Conservation (phyloP, 2,113 vertebrate genomes). For the Heterotilapia buettikoferi region DNA sequence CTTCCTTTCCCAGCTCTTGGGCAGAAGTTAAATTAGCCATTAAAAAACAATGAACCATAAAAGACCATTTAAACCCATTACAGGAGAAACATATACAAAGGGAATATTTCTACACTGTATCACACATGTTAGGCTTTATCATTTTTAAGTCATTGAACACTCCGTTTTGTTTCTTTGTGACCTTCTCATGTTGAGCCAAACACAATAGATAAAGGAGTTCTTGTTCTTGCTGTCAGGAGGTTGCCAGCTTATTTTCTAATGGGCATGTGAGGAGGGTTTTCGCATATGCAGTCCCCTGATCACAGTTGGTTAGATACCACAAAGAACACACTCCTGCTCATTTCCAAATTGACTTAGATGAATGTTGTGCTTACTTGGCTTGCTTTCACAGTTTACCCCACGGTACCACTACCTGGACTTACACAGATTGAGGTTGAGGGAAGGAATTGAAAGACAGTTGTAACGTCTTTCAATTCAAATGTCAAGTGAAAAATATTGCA, state of each 20-base stretch:
- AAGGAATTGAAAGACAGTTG: neutral
- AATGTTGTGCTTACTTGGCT: neutral
- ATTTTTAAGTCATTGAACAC: neutral
- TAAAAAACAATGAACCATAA: neutral
- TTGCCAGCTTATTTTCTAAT: neutral
- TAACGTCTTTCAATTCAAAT: too few relatives aligned
- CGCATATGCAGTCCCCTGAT: neutral
- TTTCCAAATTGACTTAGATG: neutral
- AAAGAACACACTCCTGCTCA: neutral
- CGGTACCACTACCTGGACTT: neutral
- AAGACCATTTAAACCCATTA: neutral
- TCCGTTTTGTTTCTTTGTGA: neutral
- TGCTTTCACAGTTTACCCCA: neutral
- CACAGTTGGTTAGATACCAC: neutral
- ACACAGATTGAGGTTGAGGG: neutral
- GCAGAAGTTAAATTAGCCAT: neutral
- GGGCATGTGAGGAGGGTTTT: neutral
- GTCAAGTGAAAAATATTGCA: neutral
- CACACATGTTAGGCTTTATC: neutral
- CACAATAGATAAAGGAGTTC: neutral
- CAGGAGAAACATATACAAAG: neutral
- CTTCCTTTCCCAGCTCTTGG: neutral
- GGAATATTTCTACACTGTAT: neutral
- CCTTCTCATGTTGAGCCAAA: neutral
- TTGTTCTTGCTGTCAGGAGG: neutral